Percentiles rank a stretch among this genome's conserved stretches.
Conservation (phyloP, 2,797 vertebrate genomes). For the Epinephelus awoara region DNA sequence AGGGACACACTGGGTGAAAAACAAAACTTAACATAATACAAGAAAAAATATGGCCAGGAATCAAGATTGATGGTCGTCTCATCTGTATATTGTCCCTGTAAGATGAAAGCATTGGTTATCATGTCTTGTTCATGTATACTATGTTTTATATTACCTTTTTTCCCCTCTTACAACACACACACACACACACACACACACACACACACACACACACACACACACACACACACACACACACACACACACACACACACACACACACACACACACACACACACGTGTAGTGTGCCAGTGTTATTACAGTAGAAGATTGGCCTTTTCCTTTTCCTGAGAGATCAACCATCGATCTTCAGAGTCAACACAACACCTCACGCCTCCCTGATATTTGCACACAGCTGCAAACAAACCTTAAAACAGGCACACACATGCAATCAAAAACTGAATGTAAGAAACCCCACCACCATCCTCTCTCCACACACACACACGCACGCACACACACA, state of each 20-base stretch:
- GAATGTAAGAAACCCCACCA: conserved; percentile 13
- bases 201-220: too few species aligned
- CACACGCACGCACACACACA: conserved; percentile 11
- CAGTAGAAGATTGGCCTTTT: conserved; percentile 74
- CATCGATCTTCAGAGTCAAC: conserved; percentile 77
- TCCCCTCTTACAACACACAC: neutral
- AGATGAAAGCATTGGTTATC: conserved; percentile 27
- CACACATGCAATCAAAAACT: conserved; percentile 29
- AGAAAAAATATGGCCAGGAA: neutral
- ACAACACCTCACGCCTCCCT: conserved; percentile 52
- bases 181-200: too few species aligned
- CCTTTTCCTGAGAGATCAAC: conserved; percentile 65
- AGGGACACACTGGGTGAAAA: conserved; percentile 13
- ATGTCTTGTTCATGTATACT: neutral
- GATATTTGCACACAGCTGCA: conserved; percentile 74
- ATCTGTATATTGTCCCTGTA: conserved; percentile 12
- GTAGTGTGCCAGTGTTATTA: conserved; percentile 58
- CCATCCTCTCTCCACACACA: neutral
- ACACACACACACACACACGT: conserved; percentile 3
- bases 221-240: too few species aligned
- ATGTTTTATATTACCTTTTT: conserved; percentile 25
- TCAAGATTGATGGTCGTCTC: conserved; percentile 5
- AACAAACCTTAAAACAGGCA: conserved; percentile 67
- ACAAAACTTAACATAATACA: neutral
- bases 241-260: too few species aligned